Evolutionary conservation across 2,113 vertebrate genomes (phyloP), one percentile per base, ranked within the genome.

Genomic region (Notarius lentiginosus): DNA sequence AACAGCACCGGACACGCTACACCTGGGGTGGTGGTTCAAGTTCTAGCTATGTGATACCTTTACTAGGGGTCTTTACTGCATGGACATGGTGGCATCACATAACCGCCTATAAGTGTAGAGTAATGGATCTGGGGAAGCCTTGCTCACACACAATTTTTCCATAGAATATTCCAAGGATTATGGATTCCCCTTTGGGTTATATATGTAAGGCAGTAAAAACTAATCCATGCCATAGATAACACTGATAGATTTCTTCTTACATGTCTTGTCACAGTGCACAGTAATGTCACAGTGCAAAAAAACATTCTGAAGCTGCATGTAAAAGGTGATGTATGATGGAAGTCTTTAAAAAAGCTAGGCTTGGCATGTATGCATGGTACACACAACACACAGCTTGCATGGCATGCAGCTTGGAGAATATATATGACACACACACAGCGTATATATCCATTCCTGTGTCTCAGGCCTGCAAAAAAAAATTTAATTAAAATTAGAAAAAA

Each of bases 21-120:
- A 83, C 24, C 63, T 70, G 65, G 82, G 49, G 15, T 83, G 51
- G 20, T 1, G 51, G 65, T 68, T 81, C 49, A 86, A 18, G 14
- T 66, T 80, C 49, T 34, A 60, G 77, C 20, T 70, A 68, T 56
- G 60, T 63, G 75, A 86, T 47, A 79, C 72, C 84, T 76, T 55
- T 70, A 41, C 20, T 75, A 56, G 27, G 14, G 53, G 56, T 63
- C 49, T 85, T 61, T 34, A 76, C 53, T 80, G 63, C n/a, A 7
- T 47, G 53, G 41, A 53, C 11, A 79, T 17, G 20, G 73, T 30
- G 53, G 77, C 30, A 82, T 56, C 41, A 63, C 55, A 2, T 51
- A 68, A 56, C 60, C 12, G 56, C 18, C 34, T 70, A 70, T 73
- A 66, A 81, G 24, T 61, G 79, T 61, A 12, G 56, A 41, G 34